phyloP scores from a whole-genome alignment of 2,888 invertebrate species.

The Melinopterus prodromus region DNA sequence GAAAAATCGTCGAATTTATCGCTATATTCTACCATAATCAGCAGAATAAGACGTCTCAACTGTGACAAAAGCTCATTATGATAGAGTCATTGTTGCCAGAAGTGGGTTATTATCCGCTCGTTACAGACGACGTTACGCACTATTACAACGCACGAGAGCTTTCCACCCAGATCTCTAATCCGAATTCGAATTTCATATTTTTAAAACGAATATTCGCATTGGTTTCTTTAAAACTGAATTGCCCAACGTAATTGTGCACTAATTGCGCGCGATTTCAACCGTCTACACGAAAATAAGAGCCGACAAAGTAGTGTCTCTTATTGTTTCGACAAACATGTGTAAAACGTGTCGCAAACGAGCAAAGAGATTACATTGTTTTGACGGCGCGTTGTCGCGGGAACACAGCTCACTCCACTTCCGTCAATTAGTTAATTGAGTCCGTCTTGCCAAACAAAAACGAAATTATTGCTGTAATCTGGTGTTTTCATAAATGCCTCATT shows the following conservation, averaged over 20 bases:
- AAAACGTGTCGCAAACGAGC: constrained; percentile 4
- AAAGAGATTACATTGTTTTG: constrained; percentile 4
- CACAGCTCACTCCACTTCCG: neutral
- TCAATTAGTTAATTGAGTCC: constrained; percentile 4
- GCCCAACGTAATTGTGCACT: constrained; percentile 4
- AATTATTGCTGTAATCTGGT: neutral
- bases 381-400: neutral
- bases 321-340: constrained; percentile 4
- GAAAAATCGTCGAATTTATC: too few relatives aligned
- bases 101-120: neutral
- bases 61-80: neutral
- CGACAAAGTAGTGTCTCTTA: neutral
- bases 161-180: neutral
- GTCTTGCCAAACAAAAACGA: neutral
- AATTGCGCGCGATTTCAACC: neutral
- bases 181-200: neutral
- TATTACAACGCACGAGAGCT: neutral
- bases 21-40: too few relatives aligned
- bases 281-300: neutral
- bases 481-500: neutral
- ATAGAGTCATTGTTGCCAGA: neutral
- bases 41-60: neutral
- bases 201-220: neutral
- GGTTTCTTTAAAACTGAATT: neutral
- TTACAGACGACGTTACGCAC: neutral